phyloP scores from a whole-genome alignment of 2,797 vertebrate species.

The Rhincodon typus region DNA sequence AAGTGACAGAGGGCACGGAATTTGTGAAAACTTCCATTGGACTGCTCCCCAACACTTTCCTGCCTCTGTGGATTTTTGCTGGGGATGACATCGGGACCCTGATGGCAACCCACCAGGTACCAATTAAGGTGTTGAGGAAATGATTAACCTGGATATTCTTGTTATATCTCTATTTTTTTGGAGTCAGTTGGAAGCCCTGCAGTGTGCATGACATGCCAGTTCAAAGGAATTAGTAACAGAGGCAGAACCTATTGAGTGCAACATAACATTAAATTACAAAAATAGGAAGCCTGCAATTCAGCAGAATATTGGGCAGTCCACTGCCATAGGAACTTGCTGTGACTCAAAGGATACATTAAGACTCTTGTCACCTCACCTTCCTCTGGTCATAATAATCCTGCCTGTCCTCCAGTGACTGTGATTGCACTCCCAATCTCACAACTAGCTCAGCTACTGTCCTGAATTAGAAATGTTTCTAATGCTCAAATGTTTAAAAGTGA shows the following conservation, averaged over 20 bases:
- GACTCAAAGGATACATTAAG: neutral
- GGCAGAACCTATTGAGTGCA: neutral
- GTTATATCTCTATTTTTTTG: neutral
- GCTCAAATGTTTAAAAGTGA: neutral
- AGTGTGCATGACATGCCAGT: neutral
- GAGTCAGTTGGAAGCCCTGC: neutral
- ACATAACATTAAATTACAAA: neutral
- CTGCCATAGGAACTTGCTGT: neutral
- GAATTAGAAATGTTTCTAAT: neutral
- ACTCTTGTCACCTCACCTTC: neutral
- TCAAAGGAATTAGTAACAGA: neutral
- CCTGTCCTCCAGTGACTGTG: neutral
- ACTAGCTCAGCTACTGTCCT: neutral
- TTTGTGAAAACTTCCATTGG: neutral
- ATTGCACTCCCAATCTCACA: neutral
- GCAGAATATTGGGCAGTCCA: neutral
- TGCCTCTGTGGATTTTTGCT: neutral
- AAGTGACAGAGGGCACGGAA: neutral
- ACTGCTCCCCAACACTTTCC: neutral
- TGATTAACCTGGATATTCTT: neutral
- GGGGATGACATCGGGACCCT: neutral
- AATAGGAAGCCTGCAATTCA: neutral
- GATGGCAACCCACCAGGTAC: neutral
- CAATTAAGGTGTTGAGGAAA: neutral
- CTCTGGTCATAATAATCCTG: neutral